Evolutionary conservation across 2,888 invertebrate species (phyloP).

Genomic region (Ichneumoninae sp.): DNA sequence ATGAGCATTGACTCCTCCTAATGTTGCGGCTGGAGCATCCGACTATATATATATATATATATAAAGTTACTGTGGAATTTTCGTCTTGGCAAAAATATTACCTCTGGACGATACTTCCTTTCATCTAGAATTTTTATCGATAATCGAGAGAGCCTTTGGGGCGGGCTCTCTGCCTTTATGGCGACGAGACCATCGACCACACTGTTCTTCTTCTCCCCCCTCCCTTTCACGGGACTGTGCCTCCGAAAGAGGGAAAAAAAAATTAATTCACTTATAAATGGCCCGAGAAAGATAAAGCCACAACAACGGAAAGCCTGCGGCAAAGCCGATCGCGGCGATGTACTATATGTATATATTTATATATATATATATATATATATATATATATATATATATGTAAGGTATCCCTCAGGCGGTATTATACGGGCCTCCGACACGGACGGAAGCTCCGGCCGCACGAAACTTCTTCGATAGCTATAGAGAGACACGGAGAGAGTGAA

Average conservation of each 20-base stretch:
- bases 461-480: constrained; percentile 3
- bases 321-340: not conserved
- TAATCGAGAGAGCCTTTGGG: constrained; percentile 53
- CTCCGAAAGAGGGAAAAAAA: constrained; percentile 47
- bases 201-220: not conserved
- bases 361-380: not conserved
- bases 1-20: constrained; percentile 28
- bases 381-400: not conserved
- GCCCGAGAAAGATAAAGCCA: constrained; percentile 38
- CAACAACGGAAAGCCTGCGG: constrained; percentile 14
- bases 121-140: constrained; percentile 65
- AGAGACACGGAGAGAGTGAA: not conserved
- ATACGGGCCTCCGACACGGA: not conserved
- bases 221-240: constrained; percentile 49
- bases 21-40: not conserved
- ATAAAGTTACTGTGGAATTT: constrained; percentile 9
- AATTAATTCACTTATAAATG: constrained; percentile 53
- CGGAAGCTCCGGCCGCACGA: not conserved
- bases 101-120: constrained; percentile 57
- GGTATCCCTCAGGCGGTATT: not conserved
- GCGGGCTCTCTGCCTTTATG: constrained; percentile 36
- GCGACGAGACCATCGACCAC: constrained; percentile 28
- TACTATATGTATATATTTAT: not conserved
- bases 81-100: constrained; percentile 40
- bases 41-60: not conserved